Conservation (phyloP, 2,797 vertebrate genomes). For the Sphenodon punctatus region DNA sequence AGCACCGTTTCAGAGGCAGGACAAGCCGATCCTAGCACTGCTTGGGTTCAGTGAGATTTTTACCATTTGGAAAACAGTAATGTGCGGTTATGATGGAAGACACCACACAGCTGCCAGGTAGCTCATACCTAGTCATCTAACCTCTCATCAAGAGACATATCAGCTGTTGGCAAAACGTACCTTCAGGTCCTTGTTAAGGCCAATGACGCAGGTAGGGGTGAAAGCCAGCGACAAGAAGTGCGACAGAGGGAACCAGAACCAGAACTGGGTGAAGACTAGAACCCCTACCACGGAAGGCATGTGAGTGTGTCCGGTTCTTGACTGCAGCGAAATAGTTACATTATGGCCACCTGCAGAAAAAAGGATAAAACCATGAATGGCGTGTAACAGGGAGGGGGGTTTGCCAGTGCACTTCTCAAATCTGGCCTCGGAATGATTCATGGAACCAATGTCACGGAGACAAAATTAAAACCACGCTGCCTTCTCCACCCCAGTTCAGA, state of each 20-base stretch:
- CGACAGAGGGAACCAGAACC: constrained; percentile 99
- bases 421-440: not conserved
- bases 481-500: not conserved
- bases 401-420: not conserved
- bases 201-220: constrained; percentile 96
- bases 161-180: constrained; percentile 63
- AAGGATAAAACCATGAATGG: not conserved
- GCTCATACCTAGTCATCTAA: not conserved
- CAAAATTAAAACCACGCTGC: accelerated
- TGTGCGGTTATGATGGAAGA: not conserved
- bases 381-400: not conserved
- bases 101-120: not conserved
- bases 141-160: not conserved
- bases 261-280: constrained; percentile 98
- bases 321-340: constrained; percentile 96
- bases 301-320: constrained; percentile 96
- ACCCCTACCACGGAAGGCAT: constrained; percentile 98
- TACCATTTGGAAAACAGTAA: not conserved
- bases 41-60: not conserved
- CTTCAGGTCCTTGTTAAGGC: constrained; percentile 99
- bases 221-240: constrained; percentile 96
- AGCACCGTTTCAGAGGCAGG: not conserved
- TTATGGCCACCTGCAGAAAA: constrained; percentile 90
- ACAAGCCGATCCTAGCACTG: not conserved
- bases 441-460: not conserved